A percentile compares a stretch with the other conserved stretches of the same genome.
These are phyloP conservation scores for Luperina nickerlii DNA, from an alignment of 2,888 invertebrate genomes.

Conservation along the genomic window DNA sequence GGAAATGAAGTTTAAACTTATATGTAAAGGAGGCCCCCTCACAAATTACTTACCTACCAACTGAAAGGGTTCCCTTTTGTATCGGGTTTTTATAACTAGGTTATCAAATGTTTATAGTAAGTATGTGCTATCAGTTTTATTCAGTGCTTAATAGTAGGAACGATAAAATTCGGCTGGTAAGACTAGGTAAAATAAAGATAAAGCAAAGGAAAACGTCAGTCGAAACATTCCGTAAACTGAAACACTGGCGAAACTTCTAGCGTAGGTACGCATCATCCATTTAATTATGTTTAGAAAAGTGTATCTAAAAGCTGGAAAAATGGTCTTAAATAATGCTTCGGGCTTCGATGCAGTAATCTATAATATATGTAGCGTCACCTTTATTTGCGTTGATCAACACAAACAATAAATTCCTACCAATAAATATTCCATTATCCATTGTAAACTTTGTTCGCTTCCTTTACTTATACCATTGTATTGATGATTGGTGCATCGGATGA, in stretches of 20 bases:
- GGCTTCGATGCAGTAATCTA: background rate
- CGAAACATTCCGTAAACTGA: background rate
- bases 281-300: background rate
- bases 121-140: conserved; percentile 9
- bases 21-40: background rate
- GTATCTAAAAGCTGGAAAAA: background rate
- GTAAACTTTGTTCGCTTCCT: conserved; percentile 10
- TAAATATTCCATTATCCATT: conserved; percentile 1
- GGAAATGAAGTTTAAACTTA: conserved; percentile 12
- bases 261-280: background rate
- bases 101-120: conserved; percentile 17
- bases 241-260: background rate
- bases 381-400: background rate
- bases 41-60: background rate
- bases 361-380: background rate
- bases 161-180: background rate
- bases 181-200: background rate
- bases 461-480: conserved; percentile 7
- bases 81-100: conserved; percentile 21
- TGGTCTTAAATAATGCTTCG: background rate
- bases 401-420: background rate
- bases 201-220: background rate
- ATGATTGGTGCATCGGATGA: conserved; percentile 45
- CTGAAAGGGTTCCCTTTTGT: conserved; percentile 23
- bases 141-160: background rate